Conservation (phyloP, 2,113 vertebrate genomes). For the Notiomystis cincta region DNA sequence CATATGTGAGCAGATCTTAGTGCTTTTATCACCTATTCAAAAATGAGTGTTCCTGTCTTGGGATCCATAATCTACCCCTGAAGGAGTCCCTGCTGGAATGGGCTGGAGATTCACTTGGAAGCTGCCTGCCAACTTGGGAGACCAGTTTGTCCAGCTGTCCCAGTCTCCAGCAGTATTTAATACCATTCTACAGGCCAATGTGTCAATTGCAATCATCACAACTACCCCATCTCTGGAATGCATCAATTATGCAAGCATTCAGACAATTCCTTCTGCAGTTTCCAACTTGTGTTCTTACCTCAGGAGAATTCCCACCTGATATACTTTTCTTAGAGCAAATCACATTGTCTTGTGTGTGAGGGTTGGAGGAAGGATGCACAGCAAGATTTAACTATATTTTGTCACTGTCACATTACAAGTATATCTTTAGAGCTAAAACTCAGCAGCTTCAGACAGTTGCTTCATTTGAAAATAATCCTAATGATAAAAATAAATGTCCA, state of each 20-base stretch:
- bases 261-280: neutral
- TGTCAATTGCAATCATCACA: neutral
- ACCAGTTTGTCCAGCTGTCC: neutral
- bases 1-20: neutral
- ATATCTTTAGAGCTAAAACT: neutral
- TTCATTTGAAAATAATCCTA: neutral
- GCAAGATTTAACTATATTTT: neutral
- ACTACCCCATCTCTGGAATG: neutral
- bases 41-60: neutral
- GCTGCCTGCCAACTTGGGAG: neutral
- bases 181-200: neutral
- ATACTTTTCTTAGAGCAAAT: neutral
- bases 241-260: neutral
- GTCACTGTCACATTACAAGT: neutral
- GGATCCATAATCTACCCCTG: neutral
- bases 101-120: neutral
- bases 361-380: neutral
- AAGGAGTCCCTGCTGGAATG: rapidly evolving
- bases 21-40: neutral
- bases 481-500: neutral
- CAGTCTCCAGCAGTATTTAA: neutral
- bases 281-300: neutral
- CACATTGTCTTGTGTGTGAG: neutral
- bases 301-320: neutral
- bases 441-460: neutral